These are phyloP conservation scores for Procambarus clarkii DNA, from an alignment of 1,140 invertebrate genomes.

Conservation along the genomic window DNA sequence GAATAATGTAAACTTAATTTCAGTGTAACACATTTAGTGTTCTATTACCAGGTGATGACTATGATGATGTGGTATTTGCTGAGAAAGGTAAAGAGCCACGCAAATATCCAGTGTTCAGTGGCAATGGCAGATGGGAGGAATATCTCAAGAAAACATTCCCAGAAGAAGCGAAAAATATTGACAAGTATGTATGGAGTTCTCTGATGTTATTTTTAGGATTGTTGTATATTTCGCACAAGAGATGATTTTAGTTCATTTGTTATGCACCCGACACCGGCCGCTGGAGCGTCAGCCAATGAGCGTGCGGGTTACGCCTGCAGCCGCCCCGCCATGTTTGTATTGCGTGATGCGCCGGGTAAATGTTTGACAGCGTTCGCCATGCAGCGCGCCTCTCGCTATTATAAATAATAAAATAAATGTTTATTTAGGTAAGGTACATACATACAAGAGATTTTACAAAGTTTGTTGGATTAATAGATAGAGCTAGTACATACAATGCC, in stretches of 20 bases:
- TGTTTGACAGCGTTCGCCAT: constrained; percentile 41
- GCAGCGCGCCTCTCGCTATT: not conserved
- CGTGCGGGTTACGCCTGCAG: not conserved
- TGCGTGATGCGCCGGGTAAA: constrained; percentile 39
- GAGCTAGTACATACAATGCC: too few species aligned
- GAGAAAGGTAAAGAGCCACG: constrained; percentile 52
- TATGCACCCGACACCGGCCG: too few species aligned
- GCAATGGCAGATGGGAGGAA: constrained; percentile 73
- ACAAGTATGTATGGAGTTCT: constrained; percentile 63
- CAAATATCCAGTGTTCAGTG: constrained; percentile 69
- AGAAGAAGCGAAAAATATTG: constrained; percentile 75
- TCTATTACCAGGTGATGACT: constrained; percentile 68
- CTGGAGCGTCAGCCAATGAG: constrained; percentile 16
- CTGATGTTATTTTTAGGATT: too few species aligned
- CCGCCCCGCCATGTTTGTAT: constrained; percentile 25
- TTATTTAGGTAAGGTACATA: too few species aligned
- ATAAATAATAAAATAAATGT: too few species aligned
- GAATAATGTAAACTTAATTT: too few species aligned
- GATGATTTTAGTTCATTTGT: too few species aligned
- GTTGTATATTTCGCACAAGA: too few species aligned
- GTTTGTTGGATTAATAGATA: too few species aligned
- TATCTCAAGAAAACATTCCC: constrained; percentile 75
- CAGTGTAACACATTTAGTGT: too few species aligned
- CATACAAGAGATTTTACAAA: too few species aligned
- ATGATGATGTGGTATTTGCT: constrained; percentile 74